Evolutionary conservation across 2,888 invertebrate genomes (phyloP).

Genomic region (Nomada hirtipes): DNA sequence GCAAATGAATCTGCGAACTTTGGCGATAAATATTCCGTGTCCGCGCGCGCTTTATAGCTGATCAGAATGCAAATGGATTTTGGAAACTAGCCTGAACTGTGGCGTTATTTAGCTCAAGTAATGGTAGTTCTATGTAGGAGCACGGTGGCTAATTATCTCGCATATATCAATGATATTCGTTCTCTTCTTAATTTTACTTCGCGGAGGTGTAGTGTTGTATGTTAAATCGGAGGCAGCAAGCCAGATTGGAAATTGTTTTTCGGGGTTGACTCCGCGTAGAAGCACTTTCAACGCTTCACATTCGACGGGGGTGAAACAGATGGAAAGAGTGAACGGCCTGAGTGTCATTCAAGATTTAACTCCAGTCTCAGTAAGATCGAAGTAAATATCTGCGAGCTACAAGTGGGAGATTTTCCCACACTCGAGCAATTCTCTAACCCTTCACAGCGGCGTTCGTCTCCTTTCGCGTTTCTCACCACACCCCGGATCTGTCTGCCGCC

Average conservation of each 20-base stretch:
- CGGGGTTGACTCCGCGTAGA: conserved; percentile 22
- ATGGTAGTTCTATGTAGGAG: background rate
- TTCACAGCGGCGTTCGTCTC: conserved; percentile 43
- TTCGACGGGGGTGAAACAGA: conserved; percentile 41
- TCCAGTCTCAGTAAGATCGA: conserved; percentile 73
- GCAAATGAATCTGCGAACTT: conserved; percentile 34
- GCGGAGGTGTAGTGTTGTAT: too few relatives aligned
- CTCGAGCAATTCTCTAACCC: conserved; percentile 63
- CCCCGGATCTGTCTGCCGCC: conserved; percentile 42
- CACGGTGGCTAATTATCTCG: conserved; percentile 12
- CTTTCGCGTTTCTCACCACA: conserved; percentile 48
- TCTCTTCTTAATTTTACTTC: background rate
- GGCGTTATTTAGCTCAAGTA: background rate
- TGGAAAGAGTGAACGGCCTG: conserved; percentile 60
- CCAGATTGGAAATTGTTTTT: conserved; percentile 17
- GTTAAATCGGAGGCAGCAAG: background rate
- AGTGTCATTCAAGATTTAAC: conserved; percentile 79
- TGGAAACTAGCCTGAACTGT: conserved; percentile 30
- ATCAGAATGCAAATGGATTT: conserved; percentile 45
- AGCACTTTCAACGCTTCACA: conserved; percentile 40
- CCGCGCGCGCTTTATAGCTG: conserved; percentile 23
- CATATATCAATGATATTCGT: background rate
- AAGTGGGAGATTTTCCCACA: conserved; percentile 82
- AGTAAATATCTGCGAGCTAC: conserved; percentile 81
- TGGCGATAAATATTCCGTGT: conserved; percentile 23